Conservation (phyloP, 1,140 invertebrate species). For the Physella acuta region DNA sequence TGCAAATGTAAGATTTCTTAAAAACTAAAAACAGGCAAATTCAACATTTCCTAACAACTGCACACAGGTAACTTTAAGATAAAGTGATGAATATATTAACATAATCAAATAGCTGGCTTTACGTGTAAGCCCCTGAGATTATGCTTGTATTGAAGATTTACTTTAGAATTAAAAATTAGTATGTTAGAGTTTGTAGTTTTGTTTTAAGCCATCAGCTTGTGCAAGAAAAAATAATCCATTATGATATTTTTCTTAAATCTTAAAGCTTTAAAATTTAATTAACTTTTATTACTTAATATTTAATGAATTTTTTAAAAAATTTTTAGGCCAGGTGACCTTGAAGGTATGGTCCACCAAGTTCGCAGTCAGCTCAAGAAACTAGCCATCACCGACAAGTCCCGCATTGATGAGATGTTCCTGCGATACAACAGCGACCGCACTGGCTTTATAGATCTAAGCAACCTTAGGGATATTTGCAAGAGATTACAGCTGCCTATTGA, state of each 20-base stretch:
- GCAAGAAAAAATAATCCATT: neutral
- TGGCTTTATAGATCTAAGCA: constrained; percentile 53
- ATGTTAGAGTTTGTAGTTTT: neutral
- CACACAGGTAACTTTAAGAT: too few relatives aligned
- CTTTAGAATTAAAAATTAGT: neutral
- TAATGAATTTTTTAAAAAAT: neutral
- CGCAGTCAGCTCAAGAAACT: constrained; percentile 58
- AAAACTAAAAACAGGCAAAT: too few relatives aligned
- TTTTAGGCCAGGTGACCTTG: constrained; percentile 48
- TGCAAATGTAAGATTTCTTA: too few relatives aligned
- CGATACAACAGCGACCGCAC: constrained; percentile 54
- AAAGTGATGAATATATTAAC: too few relatives aligned
- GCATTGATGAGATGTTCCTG: constrained; percentile 60
- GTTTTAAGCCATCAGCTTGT: neutral
- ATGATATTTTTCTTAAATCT: neutral
- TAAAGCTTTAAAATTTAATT: neutral
- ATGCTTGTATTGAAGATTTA: neutral
- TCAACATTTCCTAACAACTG: too few relatives aligned
- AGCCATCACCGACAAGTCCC: constrained; percentile 56
- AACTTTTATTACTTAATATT: neutral
- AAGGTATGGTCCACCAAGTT: constrained; percentile 49
- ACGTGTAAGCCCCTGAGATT: too few relatives aligned
- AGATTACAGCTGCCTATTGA: constrained; percentile 55
- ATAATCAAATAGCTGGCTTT: too few relatives aligned
- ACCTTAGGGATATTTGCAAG: constrained; percentile 53